Conservation (phyloP, 2,888 invertebrate genomes). For the Eupithecia inturbata region DNA sequence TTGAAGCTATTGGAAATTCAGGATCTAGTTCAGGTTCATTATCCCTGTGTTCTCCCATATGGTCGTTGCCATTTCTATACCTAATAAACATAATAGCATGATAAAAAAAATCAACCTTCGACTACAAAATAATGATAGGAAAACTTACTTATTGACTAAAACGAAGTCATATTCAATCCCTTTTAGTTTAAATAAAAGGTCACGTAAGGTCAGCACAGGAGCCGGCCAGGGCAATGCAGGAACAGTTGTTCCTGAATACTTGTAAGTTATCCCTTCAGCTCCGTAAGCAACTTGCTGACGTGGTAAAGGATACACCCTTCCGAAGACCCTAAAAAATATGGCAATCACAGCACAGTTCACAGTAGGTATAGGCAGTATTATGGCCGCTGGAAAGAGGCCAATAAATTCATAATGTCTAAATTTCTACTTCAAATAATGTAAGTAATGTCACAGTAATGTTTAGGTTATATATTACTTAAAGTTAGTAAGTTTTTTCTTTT, state of each 20-base stretch:
- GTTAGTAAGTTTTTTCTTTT: too few relatives aligned
- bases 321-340: constrained; percentile 81
- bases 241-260: constrained; percentile 86
- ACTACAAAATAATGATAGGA: neutral
- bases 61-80: constrained; percentile 87
- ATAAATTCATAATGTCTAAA: too few relatives aligned
- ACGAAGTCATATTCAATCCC: constrained; percentile 86
- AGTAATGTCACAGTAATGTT: too few relatives aligned
- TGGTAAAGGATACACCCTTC: constrained; percentile 87
- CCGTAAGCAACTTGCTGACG: constrained; percentile 89
- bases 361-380: neutral
- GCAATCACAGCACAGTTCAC: neutral
- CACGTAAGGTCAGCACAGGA: constrained; percentile 76
- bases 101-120: neutral
- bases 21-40: constrained; percentile 87
- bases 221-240: constrained; percentile 86
- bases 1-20: constrained; percentile 86
- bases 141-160: constrained; percentile 86
- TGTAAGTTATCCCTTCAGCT: constrained; percentile 86
- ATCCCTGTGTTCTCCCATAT: constrained; percentile 89
- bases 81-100: constrained; percentile 60
- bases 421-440: too few relatives aligned
- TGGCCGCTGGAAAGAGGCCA: too few relatives aligned
- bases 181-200: constrained; percentile 77
- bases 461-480: too few relatives aligned